phyloP scores from a whole-genome alignment of 2,888 invertebrate genomes.

The Drosophila algonquin region DNA sequence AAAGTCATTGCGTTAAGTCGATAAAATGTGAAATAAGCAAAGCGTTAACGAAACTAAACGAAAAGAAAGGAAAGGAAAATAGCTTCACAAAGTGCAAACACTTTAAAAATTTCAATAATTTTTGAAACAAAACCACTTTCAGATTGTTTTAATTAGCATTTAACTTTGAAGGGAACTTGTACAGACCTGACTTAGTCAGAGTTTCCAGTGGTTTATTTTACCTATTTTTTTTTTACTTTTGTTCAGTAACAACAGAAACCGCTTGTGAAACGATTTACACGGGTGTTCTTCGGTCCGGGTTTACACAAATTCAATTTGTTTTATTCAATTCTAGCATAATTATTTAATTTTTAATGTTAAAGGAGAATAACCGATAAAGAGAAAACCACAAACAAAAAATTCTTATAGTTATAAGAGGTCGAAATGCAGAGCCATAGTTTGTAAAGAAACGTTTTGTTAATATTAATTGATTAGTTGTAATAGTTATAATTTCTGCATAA shows the following conservation, averaged over 20 bases:
- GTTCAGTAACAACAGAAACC: constrained; percentile 53
- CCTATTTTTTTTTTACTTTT: constrained; percentile 17
- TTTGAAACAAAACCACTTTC: constrained; percentile 48
- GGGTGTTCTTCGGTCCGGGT: constrained; percentile 29
- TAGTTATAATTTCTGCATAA: constrained; percentile 64
- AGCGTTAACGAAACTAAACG: constrained; percentile 8
- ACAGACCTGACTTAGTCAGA: constrained; percentile 67
- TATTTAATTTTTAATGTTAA: constrained; percentile 60
- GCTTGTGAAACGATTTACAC: constrained; percentile 27
- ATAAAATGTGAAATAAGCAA: constrained; percentile 26
- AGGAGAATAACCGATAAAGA: constrained; percentile 11
- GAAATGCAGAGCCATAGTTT: constrained; percentile 65
- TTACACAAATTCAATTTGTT: constrained; percentile 73
- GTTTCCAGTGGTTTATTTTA: constrained; percentile 36
- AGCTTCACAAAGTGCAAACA: constrained; percentile 51
- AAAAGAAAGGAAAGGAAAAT: constrained; percentile 1
- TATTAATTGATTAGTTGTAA: constrained; percentile 67
- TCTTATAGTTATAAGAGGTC: constrained; percentile 43
- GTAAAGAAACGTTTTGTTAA: constrained; percentile 66
- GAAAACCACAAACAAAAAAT: constrained; percentile 32
- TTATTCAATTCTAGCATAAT: constrained; percentile 60
- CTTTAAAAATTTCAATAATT: constrained; percentile 31
- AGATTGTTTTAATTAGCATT: constrained; percentile 72
- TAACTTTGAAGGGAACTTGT: constrained; percentile 66
- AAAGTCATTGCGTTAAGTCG: constrained; percentile 76